Conservation (phyloP, 2,113 vertebrate species). For the Pelodiscus sinensis region DNA sequence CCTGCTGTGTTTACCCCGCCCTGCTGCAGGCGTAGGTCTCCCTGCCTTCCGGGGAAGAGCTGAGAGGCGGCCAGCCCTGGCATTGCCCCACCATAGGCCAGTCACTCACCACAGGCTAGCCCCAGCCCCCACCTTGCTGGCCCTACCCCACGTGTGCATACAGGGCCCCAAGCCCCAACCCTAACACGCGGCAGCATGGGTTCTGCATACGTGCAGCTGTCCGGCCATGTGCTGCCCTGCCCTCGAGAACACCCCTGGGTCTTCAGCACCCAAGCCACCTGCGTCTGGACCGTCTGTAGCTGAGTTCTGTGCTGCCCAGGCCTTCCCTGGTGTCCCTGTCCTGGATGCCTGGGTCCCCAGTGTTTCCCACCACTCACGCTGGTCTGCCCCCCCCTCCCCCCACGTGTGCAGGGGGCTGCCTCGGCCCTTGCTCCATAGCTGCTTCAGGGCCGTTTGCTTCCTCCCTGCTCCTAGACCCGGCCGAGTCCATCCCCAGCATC, state of each 20-base stretch:
- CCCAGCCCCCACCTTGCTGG: background rate
- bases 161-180: background rate
- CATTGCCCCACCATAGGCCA: background rate
- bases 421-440: background rate
- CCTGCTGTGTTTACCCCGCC: conserved; percentile 48
- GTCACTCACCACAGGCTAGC: background rate
- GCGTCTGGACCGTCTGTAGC: background rate
- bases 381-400: background rate
- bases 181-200: too few relatives aligned
- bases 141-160: background rate
- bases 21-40: background rate
- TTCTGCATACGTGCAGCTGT: background rate
- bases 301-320: background rate
- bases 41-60: background rate
- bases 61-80: accelerated
- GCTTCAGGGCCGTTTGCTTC: background rate
- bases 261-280: background rate
- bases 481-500: conserved; percentile 92
- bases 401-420: background rate
- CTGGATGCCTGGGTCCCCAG: background rate
- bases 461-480: conserved; percentile 82
- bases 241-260: background rate
- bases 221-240: background rate
- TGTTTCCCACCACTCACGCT: background rate
- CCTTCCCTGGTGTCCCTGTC: background rate